A percentile compares a stretch with the other conserved stretches of the same genome.
These are phyloP conservation scores for Philopedon plagiatum DNA, from an alignment of 2,888 invertebrate species.

Conservation along the genomic window DNA sequence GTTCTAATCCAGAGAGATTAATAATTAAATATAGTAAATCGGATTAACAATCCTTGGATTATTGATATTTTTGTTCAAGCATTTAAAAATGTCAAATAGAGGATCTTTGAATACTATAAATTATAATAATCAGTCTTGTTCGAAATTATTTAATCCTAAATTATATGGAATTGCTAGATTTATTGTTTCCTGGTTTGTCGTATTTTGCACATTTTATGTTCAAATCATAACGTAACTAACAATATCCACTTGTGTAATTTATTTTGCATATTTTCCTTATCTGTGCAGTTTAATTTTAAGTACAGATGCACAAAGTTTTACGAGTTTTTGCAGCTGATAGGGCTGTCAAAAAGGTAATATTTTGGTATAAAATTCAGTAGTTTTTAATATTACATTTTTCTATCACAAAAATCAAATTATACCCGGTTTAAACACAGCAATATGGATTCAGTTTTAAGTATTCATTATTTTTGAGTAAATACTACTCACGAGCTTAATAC, in stretches of 20 bases:
- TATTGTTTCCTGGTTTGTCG: background rate
- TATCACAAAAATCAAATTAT: too few species aligned
- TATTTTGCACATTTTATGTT: background rate
- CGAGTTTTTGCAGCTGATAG: too few species aligned
- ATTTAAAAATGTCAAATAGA: background rate
- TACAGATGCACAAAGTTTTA: background rate
- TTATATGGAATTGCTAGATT: background rate
- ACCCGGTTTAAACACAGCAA: too few species aligned
- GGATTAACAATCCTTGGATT: background rate
- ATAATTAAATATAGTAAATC: background rate
- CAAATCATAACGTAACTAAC: too few species aligned
- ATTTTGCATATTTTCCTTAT: conserved; percentile 8
- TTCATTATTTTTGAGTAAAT: too few species aligned
- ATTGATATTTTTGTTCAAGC: background rate
- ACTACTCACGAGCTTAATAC: too few species aligned
- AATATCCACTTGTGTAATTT: too few species aligned
- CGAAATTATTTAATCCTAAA: background rate
- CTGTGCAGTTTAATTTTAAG: background rate
- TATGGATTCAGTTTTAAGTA: too few species aligned
- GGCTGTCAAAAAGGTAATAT: too few species aligned
- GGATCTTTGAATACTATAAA: background rate
- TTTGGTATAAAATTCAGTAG: too few species aligned
- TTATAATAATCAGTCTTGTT: background rate
- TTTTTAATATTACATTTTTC: too few species aligned
- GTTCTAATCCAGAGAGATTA: background rate